Base-by-base conservation (phyloP, 30 jellyfish, hydroid and myxozoan genomes). In the Aurelia aurita complex sp. Pacific region DNA sequence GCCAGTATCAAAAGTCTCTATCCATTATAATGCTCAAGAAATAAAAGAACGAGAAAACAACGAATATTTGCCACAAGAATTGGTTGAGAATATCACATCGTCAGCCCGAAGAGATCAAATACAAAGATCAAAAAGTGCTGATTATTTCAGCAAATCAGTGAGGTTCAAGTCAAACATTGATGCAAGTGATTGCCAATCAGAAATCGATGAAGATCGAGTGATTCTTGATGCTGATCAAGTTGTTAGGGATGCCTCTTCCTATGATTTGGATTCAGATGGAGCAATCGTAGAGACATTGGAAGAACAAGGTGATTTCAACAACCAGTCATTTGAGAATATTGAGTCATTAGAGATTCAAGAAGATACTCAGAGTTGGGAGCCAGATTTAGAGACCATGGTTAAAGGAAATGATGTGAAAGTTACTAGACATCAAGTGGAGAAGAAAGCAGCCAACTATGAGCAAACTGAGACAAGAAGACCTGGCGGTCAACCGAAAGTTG, bases 181-280 rank as follows among this genome's bases (percentile, higher is more conserved):
- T n/a, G 61, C 9, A 11, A n/a, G 73, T 32, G 83, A 69, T 51
- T 36, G 4, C 11, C 85, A 42, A 57, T 82, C 91, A 4, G 91
- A 82, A 72, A 59, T 71, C 61, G 91, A 82, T 64, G 91, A 82
- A 60, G 91, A 82, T 70, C 40, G 91, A 71, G 85, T 82, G 50
- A 72, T 72, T 33, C 43, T 82, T 67, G 91, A 82, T 82, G 84
- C 72, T 4, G 91, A 82, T 59, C 72, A 82, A 18, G 23, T 82
- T 13, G 82, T 82, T 10, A 34, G 54, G n/a, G 78, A 70, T 7
- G 91, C 91, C 9, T 53, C 19, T 11, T 11, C 17, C n/a, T 29
- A 19, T 8, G 67, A 38, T 36, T n/a, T 8, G 34, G 15, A 55
- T 4, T 55, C 59, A 38, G 74, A 10, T 9, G 85, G 68, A 42